Percentiles rank a stretch among this genome's conserved stretches.
Conservation (phyloP, 2,888 invertebrate genomes). For the Merodon equestris region DNA sequence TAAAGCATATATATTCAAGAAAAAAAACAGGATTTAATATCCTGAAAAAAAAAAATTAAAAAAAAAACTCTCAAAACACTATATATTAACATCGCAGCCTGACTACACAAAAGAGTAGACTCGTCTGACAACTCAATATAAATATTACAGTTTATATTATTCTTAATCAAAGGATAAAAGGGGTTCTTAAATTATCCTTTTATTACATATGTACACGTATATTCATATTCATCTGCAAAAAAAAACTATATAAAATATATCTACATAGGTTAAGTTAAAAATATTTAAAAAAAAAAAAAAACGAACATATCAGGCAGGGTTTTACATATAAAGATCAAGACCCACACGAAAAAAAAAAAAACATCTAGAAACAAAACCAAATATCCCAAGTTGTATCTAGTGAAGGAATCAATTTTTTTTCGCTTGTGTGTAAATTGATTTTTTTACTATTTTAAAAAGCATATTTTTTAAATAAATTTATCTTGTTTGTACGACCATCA, state of each 20-base stretch:
- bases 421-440: conserved; percentile 51
- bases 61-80: conserved; percentile 17
- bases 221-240: conserved; percentile 9
- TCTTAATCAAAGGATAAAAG: not conserved
- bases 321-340: not conserved
- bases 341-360: no score
- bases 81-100: conserved; percentile 22
- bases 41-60: conserved; percentile 43
- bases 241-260: conserved; percentile 20
- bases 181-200: conserved; percentile 29
- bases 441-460: conserved; percentile 4
- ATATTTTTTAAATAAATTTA: not conserved
- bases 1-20: conserved; percentile 65
- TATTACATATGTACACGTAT: conserved; percentile 24
- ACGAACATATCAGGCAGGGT: not conserved
- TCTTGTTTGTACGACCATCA: not conserved
- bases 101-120: conserved; percentile 22
- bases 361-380: no score
- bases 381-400: conserved; percentile 35
- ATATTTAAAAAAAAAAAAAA: not conserved
- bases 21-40: conserved; percentile 55
- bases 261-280: no score
- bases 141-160: conserved; percentile 36
- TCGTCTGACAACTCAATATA: conserved; percentile 16
- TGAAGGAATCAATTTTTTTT: conserved; percentile 30